Conservation (phyloP, 2,113 vertebrate genomes). For the Cyphomyrus discorhynchus region DNA sequence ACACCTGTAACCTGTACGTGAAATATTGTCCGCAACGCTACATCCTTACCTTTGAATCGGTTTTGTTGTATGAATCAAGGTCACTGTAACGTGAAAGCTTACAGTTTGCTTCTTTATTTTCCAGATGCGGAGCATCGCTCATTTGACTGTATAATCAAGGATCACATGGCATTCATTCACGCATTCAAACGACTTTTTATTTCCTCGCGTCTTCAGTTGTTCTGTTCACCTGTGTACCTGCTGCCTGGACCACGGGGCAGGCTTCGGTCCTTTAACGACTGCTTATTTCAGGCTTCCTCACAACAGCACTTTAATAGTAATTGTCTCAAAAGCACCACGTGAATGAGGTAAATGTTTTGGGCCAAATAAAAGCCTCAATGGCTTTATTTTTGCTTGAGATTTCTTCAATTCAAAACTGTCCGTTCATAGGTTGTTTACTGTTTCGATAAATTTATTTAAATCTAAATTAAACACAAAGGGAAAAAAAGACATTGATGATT, state of each 20-base stretch:
- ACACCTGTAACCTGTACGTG: neutral
- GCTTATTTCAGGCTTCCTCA: neutral
- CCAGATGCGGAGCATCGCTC: neutral
- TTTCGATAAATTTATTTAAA: slow-evolving; percentile 38
- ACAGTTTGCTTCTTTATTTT: neutral
- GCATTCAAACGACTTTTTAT: neutral
- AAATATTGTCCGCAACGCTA: neutral
- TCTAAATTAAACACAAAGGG: slow-evolving; percentile 27
- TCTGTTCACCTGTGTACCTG: neutral
- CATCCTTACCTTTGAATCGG: slow-evolving; percentile 10
- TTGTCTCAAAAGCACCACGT: slow-evolving; percentile 25
- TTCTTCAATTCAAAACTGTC: slow-evolving; percentile 15
- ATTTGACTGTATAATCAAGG: slow-evolving; percentile 16
- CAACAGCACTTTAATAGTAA: slow-evolving; percentile 9
- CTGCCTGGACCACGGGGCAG: neutral
- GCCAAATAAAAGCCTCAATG: neutral
- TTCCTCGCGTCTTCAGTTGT: neutral
- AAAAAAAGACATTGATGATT: slow-evolving; percentile 23
- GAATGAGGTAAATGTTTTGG: slow-evolving; percentile 30
- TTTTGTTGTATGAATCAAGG: neutral
- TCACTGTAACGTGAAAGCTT: slow-evolving; percentile 2
- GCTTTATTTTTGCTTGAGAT: slow-evolving; percentile 18
- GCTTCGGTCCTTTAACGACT: neutral
- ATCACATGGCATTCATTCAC: slow-evolving; percentile 5
- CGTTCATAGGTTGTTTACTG: slow-evolving; percentile 20